Percentiles rank a stretch among this genome's conserved stretches.
Evolutionary conservation across 2,113 vertebrate species (phyloP).

Genomic region (Pluvialis apricaria): DNA sequence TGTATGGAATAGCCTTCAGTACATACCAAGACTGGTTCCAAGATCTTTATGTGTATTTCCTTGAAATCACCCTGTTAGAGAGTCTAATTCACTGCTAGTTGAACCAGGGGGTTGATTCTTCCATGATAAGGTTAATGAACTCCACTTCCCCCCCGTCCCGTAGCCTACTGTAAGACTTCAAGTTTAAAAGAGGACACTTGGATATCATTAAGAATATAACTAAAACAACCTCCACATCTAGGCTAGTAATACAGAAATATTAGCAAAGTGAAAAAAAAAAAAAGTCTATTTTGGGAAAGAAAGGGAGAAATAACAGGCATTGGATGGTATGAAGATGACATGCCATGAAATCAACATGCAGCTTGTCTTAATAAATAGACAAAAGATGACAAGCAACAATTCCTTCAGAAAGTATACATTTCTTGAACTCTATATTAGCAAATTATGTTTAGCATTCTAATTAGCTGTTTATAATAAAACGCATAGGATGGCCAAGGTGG

Average conservation of each 20-base stretch:
- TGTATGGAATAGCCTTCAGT: neutral
- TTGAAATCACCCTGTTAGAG: neutral
- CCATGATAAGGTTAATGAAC: neutral
- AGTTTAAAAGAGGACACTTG: neutral
- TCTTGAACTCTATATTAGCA: neutral
- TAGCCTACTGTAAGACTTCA: neutral
- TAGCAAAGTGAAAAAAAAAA: neutral
- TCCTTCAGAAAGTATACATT: neutral
- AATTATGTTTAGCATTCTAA: neutral
- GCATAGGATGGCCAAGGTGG: neutral
- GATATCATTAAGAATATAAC: neutral
- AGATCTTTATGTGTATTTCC: neutral
- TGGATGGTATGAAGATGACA: neutral
- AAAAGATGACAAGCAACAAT: neutral
- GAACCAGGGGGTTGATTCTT: neutral
- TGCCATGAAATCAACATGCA: neutral
- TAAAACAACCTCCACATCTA: neutral
- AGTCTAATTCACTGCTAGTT: neutral
- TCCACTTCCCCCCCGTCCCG: fast-evolving
- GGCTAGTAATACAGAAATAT: neutral
- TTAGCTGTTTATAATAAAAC: neutral
- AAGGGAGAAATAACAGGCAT: neutral
- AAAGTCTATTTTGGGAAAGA: neutral
- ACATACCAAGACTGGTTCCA: neutral
- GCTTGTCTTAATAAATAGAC: neutral